Evolutionary conservation across 2,113 vertebrate genomes (phyloP).

Genomic region (Urocynchramus pylzowi): DNA sequence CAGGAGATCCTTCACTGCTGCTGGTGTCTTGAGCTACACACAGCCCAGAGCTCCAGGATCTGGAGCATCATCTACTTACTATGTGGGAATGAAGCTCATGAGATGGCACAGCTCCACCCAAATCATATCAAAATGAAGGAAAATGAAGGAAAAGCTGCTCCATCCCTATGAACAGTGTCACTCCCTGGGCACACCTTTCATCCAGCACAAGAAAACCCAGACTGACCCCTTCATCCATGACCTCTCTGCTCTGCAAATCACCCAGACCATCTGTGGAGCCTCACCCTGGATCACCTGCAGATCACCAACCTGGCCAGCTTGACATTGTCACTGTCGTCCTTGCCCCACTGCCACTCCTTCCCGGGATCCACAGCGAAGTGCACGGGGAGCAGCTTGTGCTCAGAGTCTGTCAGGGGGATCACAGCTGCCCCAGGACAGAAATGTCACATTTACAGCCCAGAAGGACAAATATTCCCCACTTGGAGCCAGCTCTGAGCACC

Average conservation of each 20-base stretch:
- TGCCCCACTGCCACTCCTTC: constrained; percentile 94
- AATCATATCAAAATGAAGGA: accelerated
- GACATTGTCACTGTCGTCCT: constrained; percentile 88
- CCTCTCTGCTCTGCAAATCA: neutral
- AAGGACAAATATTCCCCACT: accelerated
- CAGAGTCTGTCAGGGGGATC: constrained; percentile 92
- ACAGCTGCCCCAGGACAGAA: constrained; percentile 74
- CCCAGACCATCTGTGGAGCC: neutral
- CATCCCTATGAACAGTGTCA: accelerated
- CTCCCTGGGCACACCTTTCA: neutral
- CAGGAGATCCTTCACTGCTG: accelerated
- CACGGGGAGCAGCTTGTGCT: constrained; percentile 94
- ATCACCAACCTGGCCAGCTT: constrained; percentile 84
- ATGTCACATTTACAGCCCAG: neutral
- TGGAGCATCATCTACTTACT: neutral
- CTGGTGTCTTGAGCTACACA: accelerated
- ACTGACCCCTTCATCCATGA: accelerated
- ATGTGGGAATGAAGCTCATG: accelerated
- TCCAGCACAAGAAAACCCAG: neutral
- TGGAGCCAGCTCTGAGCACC: neutral
- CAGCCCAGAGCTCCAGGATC: neutral
- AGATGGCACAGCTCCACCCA: neutral
- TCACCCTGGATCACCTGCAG: neutral
- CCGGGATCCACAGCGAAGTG: constrained; percentile 97
- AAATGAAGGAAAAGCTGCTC: neutral